Conservation (phyloP, 2,888 invertebrate species). For the Halocaridina rubra region DNA sequence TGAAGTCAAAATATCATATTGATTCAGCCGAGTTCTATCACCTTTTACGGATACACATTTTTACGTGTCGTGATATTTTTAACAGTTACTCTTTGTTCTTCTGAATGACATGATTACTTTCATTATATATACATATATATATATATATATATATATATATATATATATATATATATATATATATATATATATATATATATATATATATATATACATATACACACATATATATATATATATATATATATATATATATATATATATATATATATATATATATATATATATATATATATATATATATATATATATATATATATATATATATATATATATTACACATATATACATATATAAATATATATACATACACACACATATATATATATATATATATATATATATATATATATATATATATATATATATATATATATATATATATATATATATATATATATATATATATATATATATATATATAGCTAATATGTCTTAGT, state of each 20-base stretch:
- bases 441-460: neutral
- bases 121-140: neutral
- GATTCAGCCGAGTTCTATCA: too few relatives aligned
- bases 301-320: neutral
- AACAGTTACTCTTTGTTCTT: too few relatives aligned
- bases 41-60: too few relatives aligned
- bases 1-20: too few relatives aligned
- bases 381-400: neutral
- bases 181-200: neutral
- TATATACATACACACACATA: neutral
- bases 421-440: neutral
- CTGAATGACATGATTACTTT: too few relatives aligned
- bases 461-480: neutral
- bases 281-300: neutral
- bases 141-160: neutral
- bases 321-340: neutral
- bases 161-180: constrained; percentile 10
- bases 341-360: neutral
- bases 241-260: neutral
- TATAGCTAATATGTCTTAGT: too few relatives aligned
- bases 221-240: neutral
- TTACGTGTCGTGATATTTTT: too few relatives aligned
- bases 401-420: neutral
- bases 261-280: neutral
- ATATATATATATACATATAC: neutral